Conservation (phyloP, 2,797 vertebrate genomes). For the Microctenopoma steveboyesi region DNA sequence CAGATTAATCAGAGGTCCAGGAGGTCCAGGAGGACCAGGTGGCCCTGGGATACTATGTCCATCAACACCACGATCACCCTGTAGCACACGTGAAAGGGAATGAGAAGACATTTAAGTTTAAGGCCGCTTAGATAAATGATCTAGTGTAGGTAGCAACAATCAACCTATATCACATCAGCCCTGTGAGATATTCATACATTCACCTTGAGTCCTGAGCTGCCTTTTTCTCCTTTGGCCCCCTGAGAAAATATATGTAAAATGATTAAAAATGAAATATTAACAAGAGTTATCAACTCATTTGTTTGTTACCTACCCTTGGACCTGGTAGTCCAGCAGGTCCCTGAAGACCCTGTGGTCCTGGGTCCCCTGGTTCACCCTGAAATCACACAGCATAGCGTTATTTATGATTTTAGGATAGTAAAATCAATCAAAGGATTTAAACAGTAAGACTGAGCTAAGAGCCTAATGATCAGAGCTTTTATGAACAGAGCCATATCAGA, state of each 20-base stretch:
- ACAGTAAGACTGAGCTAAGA: neutral
- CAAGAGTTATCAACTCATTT: neutral
- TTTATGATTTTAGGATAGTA: neutral
- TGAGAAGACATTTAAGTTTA: neutral
- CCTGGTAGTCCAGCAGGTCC: slow-evolving; percentile 85
- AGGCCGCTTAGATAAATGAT: too few species aligned
- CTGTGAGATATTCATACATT: neutral
- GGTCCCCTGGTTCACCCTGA: slow-evolving; percentile 82
- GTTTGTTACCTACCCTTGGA: slow-evolving; percentile 73
- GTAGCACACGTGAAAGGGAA: slow-evolving; percentile 22
- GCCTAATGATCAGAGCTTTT: too few species aligned
- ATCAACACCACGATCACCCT: slow-evolving; percentile 89
- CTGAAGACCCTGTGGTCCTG: slow-evolving; percentile 78
- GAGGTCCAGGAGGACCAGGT: slow-evolving; percentile 87
- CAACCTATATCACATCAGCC: neutral
- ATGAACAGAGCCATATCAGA: neutral
- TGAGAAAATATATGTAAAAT: slow-evolving; percentile 19
- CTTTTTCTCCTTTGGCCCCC: slow-evolving; percentile 77
- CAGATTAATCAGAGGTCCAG: slow-evolving; percentile 77
- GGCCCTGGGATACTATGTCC: slow-evolving; percentile 84
- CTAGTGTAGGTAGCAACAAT: neutral
- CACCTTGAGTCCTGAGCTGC: slow-evolving; percentile 68
- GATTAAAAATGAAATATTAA: too few species aligned
- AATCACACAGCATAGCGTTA: slow-evolving; percentile 20
- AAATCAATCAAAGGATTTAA: neutral